Base-by-base conservation (phyloP, 1,140 invertebrate species). In the Aphelenchoides avenae region DNA sequence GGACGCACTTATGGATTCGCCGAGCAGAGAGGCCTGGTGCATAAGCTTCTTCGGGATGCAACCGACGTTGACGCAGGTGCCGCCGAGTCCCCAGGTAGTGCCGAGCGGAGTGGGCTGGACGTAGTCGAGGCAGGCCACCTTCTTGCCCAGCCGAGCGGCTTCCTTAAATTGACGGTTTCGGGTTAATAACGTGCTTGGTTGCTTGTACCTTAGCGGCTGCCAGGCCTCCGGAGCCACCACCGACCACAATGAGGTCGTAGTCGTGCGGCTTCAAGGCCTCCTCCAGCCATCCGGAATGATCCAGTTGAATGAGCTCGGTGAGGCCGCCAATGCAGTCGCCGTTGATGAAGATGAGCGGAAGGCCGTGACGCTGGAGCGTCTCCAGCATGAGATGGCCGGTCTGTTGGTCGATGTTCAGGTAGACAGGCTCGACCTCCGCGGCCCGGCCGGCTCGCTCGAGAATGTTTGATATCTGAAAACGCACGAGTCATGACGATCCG, bases 61-160 rank as follows among this genome's bases (percentile, higher is more conserved):
- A 34, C 91, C 92, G 13, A 96, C 91, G 82, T 96, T 96, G 2
- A 95, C 90, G 80, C 91, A 96, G 2, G 91, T 96, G 48, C 91
- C 91, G 60, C 91, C 91, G 3, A 94, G 81, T 47, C 90, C 90
- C 80, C 80, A 82, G 34, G 76, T 75, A 44, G 79, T 81, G 54
- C 81, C 81, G 36, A 66, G 61, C 0, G 89, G 89, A 18, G 88
- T 87, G 0, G 91, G 91, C 37, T 85, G 85, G 0, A 95, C 91
- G 80, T 84, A 95, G 81, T 97, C 91, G 57, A 95, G 80, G 42
- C 92, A 87, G n/a, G 88, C 89, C 3, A 95, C 91, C 79, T 87
- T 89, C 44, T 87, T 89, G 5, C 89, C 90, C n/a, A n/a, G n/a
- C n/a, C n/a, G n/a, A n/a, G n/a, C n/a, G n/a, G n/a, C n/a, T n/a